These are phyloP conservation scores for Andrena fulva DNA, from an alignment of 2,888 invertebrate genomes.

Conservation along the genomic window DNA sequence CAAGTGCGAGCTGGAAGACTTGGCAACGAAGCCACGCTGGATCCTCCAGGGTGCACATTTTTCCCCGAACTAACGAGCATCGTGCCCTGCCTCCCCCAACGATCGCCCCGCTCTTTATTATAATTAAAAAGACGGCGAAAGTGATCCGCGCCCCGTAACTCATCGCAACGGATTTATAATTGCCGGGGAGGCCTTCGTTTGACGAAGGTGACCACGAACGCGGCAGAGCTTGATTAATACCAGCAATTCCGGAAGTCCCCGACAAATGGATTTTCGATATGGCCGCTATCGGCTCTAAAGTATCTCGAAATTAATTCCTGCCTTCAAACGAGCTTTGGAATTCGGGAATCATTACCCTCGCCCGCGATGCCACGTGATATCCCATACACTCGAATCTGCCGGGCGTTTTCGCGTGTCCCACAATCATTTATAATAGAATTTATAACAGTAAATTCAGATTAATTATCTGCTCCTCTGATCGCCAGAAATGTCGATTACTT, in stretches of 20 bases:
- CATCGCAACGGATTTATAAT: slow-evolving; percentile 27
- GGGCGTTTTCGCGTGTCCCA: not conserved
- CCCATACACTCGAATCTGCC: not conserved
- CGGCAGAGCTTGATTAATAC: slow-evolving; percentile 54
- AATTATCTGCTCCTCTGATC: too few relatives aligned
- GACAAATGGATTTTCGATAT: slow-evolving; percentile 69
- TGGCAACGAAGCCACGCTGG: slow-evolving; percentile 37
- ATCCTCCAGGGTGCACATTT: slow-evolving; percentile 33
- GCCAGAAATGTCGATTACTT: too few relatives aligned
- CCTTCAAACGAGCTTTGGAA: not conserved
- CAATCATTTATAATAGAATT: too few relatives aligned
- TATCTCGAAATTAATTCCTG: slow-evolving; percentile 58
- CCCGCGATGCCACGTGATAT: not conserved
- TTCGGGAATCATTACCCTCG: slow-evolving; percentile 11
- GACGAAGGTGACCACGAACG: slow-evolving; percentile 27
- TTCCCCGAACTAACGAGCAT: slow-evolving; percentile 38
- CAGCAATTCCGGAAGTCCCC: slow-evolving; percentile 43
- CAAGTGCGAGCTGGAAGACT: slow-evolving; percentile 5
- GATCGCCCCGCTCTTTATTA: slow-evolving; percentile 11
- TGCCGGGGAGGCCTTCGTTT: slow-evolving; percentile 13
- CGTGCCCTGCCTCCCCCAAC: not conserved
- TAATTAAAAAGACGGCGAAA: slow-evolving; percentile 31
- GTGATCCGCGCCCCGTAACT: not conserved
- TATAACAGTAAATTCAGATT: too few relatives aligned
- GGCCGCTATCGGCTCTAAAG: slow-evolving; percentile 23